Evolutionary conservation across 2,888 invertebrate species (phyloP), one percentile per base, ranked within the genome.

Genomic region (Rhagophthalmus giganteus): DNA sequence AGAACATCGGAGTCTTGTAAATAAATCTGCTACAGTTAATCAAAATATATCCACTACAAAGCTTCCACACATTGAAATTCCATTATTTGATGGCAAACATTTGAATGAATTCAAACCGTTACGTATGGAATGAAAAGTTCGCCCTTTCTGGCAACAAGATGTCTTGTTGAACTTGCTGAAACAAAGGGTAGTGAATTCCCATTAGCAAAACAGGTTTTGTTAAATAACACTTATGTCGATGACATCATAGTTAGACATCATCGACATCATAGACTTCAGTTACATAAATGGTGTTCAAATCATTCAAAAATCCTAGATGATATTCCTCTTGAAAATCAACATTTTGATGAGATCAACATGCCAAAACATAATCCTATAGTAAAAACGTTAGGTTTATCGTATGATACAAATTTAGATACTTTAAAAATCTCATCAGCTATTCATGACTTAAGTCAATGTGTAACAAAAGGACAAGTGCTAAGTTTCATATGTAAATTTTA

Each of bases 251-350:
- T 16, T 11, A 31, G 39, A 1, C 30, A 16, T 14, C 2, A 1
- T 31, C 13, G 2, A 20, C 16, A 6, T 8, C n/a, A 11, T 16
- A n/a, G n/a, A n/a, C n/a, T 40, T 4, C 7, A 40, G 10, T 14
- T 40, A 10, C 39, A 40, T 10, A 40, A 30, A 14, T 40, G 39
- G 39, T 40, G 28, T 5, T 2, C 30, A 10, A 40, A 30, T 12
- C 9, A 15, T 11, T 14, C 31, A 5, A 8, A 10, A 27, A 7
- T 27, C 4, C 9, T 27, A 27, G 3, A 27, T 2, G 27, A 27
- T 8, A 27, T 27, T 27, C 8, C 27, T n/a, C 5, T 10, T 9
- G 4, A 27, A 27, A 6, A n/a, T 5, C 3, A 27, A 20, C 20
- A 20, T 20, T 20, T 20, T 20, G 4, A 33, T 15, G 14, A 33